Evolutionary conservation across 2,888 invertebrate species (phyloP).

Genomic region (Leptodirus hochenwartii): DNA sequence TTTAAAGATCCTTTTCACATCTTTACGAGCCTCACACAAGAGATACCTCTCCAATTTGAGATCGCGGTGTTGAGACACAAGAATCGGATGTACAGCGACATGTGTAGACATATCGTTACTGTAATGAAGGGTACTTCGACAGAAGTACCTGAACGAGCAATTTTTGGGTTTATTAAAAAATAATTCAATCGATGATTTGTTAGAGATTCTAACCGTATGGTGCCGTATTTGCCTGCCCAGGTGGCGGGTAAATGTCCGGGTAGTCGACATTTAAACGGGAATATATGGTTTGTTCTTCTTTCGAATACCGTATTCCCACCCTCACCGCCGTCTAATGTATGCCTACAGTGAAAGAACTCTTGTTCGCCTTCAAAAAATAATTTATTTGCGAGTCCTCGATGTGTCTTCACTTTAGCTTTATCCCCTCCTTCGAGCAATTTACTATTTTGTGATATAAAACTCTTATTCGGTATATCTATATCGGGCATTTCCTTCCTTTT

Average conservation of each 20-base stretch:
- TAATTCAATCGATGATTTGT: conserved; percentile 1
- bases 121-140: too few relatives aligned
- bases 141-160: conserved; percentile 1
- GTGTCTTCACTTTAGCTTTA: too few relatives aligned
- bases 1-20: conserved; percentile 13
- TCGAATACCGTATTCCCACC: conserved; percentile 12
- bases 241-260: conserved; percentile 15
- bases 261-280: conserved; percentile 14
- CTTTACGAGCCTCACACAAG: conserved; percentile 13
- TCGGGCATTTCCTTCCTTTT: too few relatives aligned
- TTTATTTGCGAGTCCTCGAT: too few relatives aligned
- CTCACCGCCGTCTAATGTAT: conserved; percentile 15
- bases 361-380: conserved; percentile 13
- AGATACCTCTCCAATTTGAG: conserved; percentile 15
- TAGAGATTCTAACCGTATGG: conserved; percentile 13
- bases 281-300: conserved; percentile 11
- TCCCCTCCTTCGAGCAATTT: conserved; percentile 11
- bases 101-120: not conserved
- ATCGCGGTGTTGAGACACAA: conserved; percentile 10
- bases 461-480: too few relatives aligned
- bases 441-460: too few relatives aligned
- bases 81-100: not conserved
- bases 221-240: conserved; percentile 16
- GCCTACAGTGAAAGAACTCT: conserved; percentile 15
- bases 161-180: not conserved